Evolutionary conservation across 2,113 vertebrate genomes (phyloP).

Genomic region (Passer domesticus): DNA sequence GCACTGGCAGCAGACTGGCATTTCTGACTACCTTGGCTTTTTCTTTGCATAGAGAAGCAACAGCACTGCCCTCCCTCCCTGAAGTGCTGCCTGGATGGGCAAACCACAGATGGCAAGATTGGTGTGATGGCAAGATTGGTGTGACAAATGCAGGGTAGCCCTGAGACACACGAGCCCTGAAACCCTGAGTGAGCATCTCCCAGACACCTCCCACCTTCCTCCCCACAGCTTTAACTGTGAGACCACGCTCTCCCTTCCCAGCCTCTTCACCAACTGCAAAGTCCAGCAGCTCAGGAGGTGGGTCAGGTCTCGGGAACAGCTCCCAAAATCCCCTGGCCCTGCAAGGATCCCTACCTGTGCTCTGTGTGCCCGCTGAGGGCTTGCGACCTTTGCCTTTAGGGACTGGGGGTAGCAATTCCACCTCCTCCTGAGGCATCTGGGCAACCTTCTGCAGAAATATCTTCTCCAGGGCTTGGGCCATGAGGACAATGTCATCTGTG

Average conservation of each 20-base stretch:
- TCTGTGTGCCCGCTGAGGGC: slow-evolving; percentile 62
- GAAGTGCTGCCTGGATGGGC: background rate
- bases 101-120: background rate
- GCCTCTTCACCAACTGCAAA: background rate
- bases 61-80: background rate
- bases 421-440: slow-evolving; percentile 90
- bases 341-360: slow-evolving; percentile 68
- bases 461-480: slow-evolving; percentile 97
- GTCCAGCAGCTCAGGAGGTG: background rate
- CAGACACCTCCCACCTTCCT: background rate
- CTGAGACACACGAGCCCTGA: background rate
- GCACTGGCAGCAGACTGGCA: background rate
- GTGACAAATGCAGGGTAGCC: background rate
- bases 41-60: background rate
- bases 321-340: fast-evolving
- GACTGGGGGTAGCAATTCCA: slow-evolving; percentile 82
- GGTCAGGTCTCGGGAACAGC: background rate
- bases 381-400: slow-evolving; percentile 88
- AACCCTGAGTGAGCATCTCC: background rate
- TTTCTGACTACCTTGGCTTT: background rate
- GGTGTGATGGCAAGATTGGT: background rate
- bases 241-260: background rate
- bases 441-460: slow-evolving; percentile 94
- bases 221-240: background rate
- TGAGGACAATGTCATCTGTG: slow-evolving; percentile 97